These are phyloP conservation scores for Cavia aperea DNA, from an alignment of 2,113 vertebrate species.

Conservation along the genomic window DNA sequence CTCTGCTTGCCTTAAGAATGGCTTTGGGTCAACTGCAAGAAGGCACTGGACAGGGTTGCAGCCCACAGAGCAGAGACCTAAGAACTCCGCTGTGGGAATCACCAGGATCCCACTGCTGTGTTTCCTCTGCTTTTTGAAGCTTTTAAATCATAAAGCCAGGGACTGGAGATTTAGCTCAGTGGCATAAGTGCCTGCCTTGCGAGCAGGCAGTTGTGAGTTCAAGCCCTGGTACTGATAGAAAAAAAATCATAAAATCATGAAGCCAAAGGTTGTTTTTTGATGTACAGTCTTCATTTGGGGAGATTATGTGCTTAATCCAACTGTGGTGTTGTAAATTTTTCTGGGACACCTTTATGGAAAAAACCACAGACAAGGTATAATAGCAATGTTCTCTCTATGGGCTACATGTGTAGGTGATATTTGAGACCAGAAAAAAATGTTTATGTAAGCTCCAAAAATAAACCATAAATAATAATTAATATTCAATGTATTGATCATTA, in stretches of 20 bases:
- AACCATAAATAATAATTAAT: not conserved
- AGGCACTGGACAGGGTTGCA: not conserved
- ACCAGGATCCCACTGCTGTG: not conserved
- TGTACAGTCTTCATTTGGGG: not conserved
- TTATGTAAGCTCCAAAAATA: not conserved
- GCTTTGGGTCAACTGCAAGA: not conserved
- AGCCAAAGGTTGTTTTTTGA: not conserved
- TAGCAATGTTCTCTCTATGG: fast-evolving
- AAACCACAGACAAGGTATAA: not conserved
- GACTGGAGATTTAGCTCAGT: not conserved
- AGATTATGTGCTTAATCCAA: not conserved
- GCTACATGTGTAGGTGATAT: not conserved
- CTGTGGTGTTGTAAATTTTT: not conserved
- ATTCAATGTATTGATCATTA: not conserved
- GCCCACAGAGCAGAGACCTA: not conserved
- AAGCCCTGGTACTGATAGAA: too few relatives aligned
- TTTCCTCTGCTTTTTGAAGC: not conserved
- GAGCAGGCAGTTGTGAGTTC: too few relatives aligned
- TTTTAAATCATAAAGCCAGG: not conserved
- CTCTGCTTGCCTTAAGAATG: not conserved
- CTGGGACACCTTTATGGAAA: not conserved
- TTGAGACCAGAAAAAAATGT: not conserved
- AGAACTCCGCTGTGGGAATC: not conserved
- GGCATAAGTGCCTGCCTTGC: too few relatives aligned
- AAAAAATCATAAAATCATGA: not conserved